Percentiles rank a stretch among this genome's conserved stretches.
Conservation (phyloP, 2,113 vertebrate genomes). For the Catharus bicknelli region DNA sequence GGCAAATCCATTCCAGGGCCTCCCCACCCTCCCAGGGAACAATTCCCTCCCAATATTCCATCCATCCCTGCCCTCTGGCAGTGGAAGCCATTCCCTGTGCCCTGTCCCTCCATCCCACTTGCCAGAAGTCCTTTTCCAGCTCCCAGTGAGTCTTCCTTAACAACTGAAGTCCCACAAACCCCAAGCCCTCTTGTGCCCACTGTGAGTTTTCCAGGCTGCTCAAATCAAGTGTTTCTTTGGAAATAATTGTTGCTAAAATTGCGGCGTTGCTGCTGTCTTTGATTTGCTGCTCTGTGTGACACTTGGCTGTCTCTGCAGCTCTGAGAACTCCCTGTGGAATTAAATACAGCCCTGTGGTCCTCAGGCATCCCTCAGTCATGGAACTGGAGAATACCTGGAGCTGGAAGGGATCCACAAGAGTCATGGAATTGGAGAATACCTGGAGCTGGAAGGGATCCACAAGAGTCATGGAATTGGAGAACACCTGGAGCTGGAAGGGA, state of each 20-base stretch:
- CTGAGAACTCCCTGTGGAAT: not conserved
- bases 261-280: not conserved
- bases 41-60: not conserved
- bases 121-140: not conserved
- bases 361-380: not conserved
- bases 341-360: not conserved
- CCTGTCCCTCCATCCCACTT: not conserved
- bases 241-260: not conserved
- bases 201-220: not conserved
- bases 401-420: not conserved
- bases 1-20: not conserved
- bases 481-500: not conserved
- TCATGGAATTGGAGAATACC: not conserved
- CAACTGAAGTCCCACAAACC: not conserved
- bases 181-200: not conserved
- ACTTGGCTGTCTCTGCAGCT: not conserved
- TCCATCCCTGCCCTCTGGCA: not conserved
- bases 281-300: not conserved
- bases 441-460: not conserved
- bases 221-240: not conserved
- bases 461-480: not conserved
- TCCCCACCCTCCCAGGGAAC: fast-evolving
- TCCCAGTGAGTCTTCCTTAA: not conserved
- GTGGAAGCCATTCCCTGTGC: not conserved
- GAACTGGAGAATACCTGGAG: not conserved